Percentiles rank a stretch among this genome's conserved stretches.
These are phyloP conservation scores for Cybosia mesomella DNA, from an alignment of 2,888 invertebrate genomes.

Conservation along the genomic window DNA sequence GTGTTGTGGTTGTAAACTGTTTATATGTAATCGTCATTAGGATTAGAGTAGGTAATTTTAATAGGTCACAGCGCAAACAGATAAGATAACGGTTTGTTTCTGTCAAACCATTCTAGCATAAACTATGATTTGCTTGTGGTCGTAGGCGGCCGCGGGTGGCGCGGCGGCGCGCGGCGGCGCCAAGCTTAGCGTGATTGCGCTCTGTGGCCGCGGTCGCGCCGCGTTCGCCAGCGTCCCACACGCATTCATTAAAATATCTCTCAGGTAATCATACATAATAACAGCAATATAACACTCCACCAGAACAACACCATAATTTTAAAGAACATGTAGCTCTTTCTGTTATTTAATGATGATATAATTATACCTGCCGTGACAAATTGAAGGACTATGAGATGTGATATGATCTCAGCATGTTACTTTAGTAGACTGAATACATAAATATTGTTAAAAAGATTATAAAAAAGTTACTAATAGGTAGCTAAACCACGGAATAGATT, in stretches of 20 bases:
- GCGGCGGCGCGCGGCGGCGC: too few species aligned
- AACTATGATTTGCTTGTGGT: slow-evolving; percentile 50
- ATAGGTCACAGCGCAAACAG: slow-evolving; percentile 21
- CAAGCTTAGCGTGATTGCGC: slow-evolving; percentile 43
- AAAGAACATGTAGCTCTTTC: slow-evolving; percentile 15
- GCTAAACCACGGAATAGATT: too few species aligned
- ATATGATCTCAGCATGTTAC: neutral
- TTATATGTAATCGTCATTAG: neutral
- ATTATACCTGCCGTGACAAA: neutral
- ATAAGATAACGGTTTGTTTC: slow-evolving; percentile 46
- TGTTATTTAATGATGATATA: neutral
- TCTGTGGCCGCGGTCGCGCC: slow-evolving; percentile 20
- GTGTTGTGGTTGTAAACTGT: neutral
- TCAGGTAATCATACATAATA: slow-evolving; percentile 33
- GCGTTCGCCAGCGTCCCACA: slow-evolving; percentile 40
- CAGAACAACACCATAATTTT: slow-evolving; percentile 18
- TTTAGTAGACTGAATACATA: too few species aligned
- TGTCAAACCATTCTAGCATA: slow-evolving; percentile 44
- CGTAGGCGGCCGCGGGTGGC: slow-evolving; percentile 44
- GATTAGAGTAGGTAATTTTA: neutral
- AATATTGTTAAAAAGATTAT: too few species aligned
- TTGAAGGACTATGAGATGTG: slow-evolving; percentile 3
- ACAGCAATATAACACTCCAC: slow-evolving; percentile 17
- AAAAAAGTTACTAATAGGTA: too few species aligned
- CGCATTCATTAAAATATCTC: slow-evolving; percentile 45